A percentile compares a stretch with the other conserved stretches of the same genome.
phyloP scores from a whole-genome alignment of 2,797 vertebrate genomes.

The Falco rusticolus region DNA sequence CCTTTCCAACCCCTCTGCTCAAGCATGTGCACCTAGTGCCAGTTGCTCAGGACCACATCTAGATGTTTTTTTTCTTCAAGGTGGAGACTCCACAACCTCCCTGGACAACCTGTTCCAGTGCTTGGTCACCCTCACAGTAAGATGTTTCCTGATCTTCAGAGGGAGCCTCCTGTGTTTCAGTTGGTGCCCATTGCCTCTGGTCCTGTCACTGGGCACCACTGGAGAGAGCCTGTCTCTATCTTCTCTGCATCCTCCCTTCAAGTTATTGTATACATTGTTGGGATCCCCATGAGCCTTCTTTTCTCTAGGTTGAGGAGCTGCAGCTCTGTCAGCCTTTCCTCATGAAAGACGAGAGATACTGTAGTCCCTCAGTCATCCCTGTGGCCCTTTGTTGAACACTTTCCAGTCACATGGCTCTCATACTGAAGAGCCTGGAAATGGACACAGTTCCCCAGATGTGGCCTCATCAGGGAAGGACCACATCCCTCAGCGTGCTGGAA shows the following conservation, averaged over 20 bases:
- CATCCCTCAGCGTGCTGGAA: not conserved
- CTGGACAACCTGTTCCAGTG: no score
- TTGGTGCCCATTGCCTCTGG: no score
- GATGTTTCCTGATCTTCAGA: no score
- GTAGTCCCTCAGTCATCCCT: no score
- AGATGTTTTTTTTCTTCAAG: not conserved
- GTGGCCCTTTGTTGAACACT: no score
- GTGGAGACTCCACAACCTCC: not conserved
- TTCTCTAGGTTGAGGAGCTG: not conserved
- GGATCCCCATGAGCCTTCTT: not conserved
- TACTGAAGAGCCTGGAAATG: no score
- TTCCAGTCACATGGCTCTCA: no score
- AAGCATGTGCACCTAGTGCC: not conserved
- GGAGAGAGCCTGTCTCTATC: no score
- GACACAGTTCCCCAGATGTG: no score
- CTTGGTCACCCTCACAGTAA: no score
- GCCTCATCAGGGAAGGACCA: not conserved
- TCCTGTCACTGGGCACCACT: no score
- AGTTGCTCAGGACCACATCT: accelerated
- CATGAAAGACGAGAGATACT: not conserved
- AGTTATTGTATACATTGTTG: not conserved
- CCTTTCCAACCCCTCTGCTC: not conserved
- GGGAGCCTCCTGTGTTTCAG: no score
- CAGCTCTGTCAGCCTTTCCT: not conserved
- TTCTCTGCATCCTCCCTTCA: not conserved